Percentiles rank a stretch among this genome's conserved stretches.
Conservation (phyloP, 2,888 invertebrate genomes). For the Lampropteryx suffumata region DNA sequence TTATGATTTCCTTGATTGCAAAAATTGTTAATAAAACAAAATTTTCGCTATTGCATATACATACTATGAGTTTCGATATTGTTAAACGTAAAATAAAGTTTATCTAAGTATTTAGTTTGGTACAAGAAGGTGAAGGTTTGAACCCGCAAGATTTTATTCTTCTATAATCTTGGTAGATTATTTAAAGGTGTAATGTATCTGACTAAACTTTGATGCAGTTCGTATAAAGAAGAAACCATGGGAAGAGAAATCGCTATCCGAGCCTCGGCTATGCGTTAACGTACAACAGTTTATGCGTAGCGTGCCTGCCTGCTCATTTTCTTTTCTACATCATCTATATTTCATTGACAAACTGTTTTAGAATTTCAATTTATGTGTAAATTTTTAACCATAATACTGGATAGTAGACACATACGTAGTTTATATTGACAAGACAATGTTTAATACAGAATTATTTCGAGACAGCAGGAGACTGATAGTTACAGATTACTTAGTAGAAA, state of each 20-base stretch:
- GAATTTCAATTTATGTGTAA: conserved; percentile 20
- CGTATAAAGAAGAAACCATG: conserved; percentile 51
- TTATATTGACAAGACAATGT: conserved; percentile 60
- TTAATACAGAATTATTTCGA: conserved; percentile 49
- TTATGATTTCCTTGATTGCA: conserved; percentile 36
- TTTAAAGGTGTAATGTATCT: too few relatives aligned
- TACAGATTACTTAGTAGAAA: conserved; percentile 11
- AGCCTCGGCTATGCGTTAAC: conserved; percentile 35
- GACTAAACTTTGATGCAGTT: background rate
- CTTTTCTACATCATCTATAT: conserved; percentile 20
- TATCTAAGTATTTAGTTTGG: too few relatives aligned
- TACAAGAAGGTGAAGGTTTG: too few relatives aligned
- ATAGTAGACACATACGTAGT: conserved; percentile 57
- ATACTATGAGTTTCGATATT: too few relatives aligned
- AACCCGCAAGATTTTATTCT: too few relatives aligned
- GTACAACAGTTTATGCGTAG: conserved; percentile 20
- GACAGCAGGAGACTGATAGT: conserved; percentile 23
- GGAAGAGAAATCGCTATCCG: conserved; percentile 60
- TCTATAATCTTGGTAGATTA: too few relatives aligned
- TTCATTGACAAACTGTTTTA: conserved; percentile 14
- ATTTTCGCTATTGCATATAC: too few relatives aligned
- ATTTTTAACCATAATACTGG: conserved; percentile 10
- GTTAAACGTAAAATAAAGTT: too few relatives aligned
- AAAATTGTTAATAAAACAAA: too few relatives aligned
- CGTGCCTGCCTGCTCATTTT: conserved; percentile 15